Base-by-base conservation (phyloP, 2,797 vertebrate genomes). In the Falco concolor region DNA sequence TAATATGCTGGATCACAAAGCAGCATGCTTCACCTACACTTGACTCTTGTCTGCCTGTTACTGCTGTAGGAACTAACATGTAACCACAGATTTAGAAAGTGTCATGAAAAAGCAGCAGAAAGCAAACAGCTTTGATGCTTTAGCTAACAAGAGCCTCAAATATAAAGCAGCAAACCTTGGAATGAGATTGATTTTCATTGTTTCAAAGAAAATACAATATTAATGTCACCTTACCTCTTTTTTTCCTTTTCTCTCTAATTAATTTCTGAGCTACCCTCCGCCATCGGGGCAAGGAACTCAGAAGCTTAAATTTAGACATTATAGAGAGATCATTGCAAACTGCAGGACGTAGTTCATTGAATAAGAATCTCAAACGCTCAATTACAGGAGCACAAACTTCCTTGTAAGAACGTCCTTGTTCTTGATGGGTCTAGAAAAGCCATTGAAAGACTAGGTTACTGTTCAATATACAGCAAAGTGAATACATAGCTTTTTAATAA, bases 341-440 rank as follows among this genome's bases (percentile, higher is more conserved):
- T 2, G 99, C 99, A 12, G 99, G 99, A 52, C 99, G 98, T 67
- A 99, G 90, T 93, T 99, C 99, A 80, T 99, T 99, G 84, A 99
- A 99, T 47, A 99, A 98, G 96, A 99, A 99, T 32, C 99, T 98
- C 95, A 99, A 98, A 20, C 99, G 99, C 94, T 99, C 99, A 13
- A 99, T 99, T 84, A 99, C 99, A 13, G 99, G 99, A 53, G 99
- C 99, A 14, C 99, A 99, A 44, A 99, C 99, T 97, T 99, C 99
- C 94, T 99, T 99, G 85, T 99, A 99, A n/a, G 99, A 99, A 74
- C 99, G 99, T 5, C 99, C 99, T 97, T 99, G 99, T 53, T 99
- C 99, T 96, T 99, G 99, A 97, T 99, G 99, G 2, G 99, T 99
- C 99, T 99, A 84, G 93, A 88, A 90, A 92, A 52, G n/a, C 60